Evolutionary conservation across 2,888 invertebrate genomes (phyloP).

Genomic region (Trachelus troglodyta): DNA sequence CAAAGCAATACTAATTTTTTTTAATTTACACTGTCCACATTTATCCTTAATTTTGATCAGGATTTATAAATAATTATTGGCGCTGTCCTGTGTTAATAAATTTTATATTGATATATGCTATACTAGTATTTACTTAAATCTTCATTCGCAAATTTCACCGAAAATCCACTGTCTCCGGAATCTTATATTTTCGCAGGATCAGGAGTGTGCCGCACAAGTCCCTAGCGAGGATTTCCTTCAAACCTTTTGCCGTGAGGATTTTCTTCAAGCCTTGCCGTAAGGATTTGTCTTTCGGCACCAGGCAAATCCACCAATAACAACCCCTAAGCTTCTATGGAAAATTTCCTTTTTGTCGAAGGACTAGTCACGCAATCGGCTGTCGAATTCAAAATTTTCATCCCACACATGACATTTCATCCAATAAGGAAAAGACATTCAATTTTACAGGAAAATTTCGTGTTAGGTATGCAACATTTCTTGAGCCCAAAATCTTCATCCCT

Average conservation of each 20-base stretch:
- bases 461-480: neutral
- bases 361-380: neutral
- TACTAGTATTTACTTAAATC: neutral
- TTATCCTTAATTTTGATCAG: neutral
- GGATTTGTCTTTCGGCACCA: slow-evolving; percentile 21
- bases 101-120: neutral
- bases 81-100: neutral
- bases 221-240: neutral
- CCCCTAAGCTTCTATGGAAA: neutral
- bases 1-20: neutral
- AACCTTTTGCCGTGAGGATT: slow-evolving; percentile 10
- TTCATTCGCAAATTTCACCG: neutral
- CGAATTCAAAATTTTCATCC: neutral
- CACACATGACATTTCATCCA: slow-evolving; percentile 10
- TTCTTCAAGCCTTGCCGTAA: neutral
- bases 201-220: neutral
- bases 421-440: neutral
- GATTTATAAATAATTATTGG: too few relatives aligned
- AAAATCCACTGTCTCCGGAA: neutral
- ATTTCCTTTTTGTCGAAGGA: neutral
- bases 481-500: neutral
- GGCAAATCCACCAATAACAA: slow-evolving; percentile 22
- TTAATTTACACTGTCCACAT: neutral
- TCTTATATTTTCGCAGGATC: neutral
- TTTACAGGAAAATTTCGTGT: neutral